Evolutionary conservation across 2,113 vertebrate species (phyloP), one percentile per base, ranked within the genome.

Genomic region (sheep (Ovis aries)): DNA sequence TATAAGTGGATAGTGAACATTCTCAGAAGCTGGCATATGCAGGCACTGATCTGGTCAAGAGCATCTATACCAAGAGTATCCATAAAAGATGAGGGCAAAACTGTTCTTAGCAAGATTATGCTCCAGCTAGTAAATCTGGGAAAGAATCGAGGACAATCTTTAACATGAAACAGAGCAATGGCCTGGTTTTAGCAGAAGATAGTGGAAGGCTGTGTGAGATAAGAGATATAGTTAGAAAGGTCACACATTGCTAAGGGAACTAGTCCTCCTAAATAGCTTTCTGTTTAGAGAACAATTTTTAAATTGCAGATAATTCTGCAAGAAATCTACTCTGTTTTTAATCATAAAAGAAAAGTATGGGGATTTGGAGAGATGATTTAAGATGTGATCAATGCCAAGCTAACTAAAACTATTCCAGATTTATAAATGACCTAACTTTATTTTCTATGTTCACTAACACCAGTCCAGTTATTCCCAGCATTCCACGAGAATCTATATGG

Each of bases 311-410:
- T 82, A 62, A 81, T 40, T 48, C 45, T 71, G 48, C 5, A 89
- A 93, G 48, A 83, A 80, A 74, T 55, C 50, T 23, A 71, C 43
- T 86, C 45, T 95, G 36, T 53, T 91, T 97, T 98, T 87, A 95
- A 91, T 60, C 50, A 89, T 87, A 95, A 78, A 94, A 50, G 31
- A 88, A 43, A 78, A 84, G 6, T 33, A 7, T 91, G 48, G 85
- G 53, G 25, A 96, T 67, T 90, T 77, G 10, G 78, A 43, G n/a
- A 88, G 45, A 81, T 93, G 27, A 89, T 60, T 94, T 67, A 97
- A 90, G 53, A 74, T 90, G 64, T 25, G 53, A 84, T 96, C 17
- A 57, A 86, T 62, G 40, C 27, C 89, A 86, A 64, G n/a, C 48
- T 91, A 83, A 91, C 29, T 95, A 87, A 92, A 96, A 92, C 48